Base-by-base conservation (phyloP, 2,113 vertebrate species). In the Ardeotis arabs region DNA sequence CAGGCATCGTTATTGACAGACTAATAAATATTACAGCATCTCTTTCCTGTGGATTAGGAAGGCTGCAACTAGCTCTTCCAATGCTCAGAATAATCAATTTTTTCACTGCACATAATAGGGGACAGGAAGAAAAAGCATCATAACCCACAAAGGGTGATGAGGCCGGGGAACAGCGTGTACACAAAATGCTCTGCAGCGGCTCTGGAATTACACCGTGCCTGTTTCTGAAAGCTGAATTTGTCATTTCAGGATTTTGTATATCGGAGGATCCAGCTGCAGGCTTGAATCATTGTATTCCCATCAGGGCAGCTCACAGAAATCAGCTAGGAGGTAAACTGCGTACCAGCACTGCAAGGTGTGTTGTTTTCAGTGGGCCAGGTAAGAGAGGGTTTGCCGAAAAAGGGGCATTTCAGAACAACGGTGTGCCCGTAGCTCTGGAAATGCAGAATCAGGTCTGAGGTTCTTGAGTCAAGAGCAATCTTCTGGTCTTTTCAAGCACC, bases 151-250 rank as follows among this genome's bases (percentile, higher is more conserved):
- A 7, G 55, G 70, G 79, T 2, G 21, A 91, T 87, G 41, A 83
- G 81, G n/a, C 73, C 87, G 73, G 37, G 77, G 47, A 89, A 55
- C 58, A 68, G 21, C 14, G 0, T 2, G 24, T 64, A 64, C 69
- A 87, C 66, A 59, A 62, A 78, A 83, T 0, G 9, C 87, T 82
- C 31, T 0, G 2, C 28, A 72, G 93, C 16, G 10, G 68, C 81
- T 74, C 68, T 93, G 89, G 68, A 80, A 81, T 91, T 79, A 55
- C 47, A 79, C 78, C 23, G 33, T 86, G 73, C 88, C 78, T 76
- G 60, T 35, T 87, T 70, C 90, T 92, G 93, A 96, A 79, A 96
- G 91, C 95, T 95, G 89, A n/a, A 90, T 97, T 91, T 94, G 74
- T 90, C 87, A 77, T 93, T 90, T 91, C 72, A 56, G 81, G 79